Evolutionary conservation across 2,797 vertebrate genomes (phyloP), one percentile per base, ranked within the genome.

Genomic region (Diglossa cyanea): DNA sequence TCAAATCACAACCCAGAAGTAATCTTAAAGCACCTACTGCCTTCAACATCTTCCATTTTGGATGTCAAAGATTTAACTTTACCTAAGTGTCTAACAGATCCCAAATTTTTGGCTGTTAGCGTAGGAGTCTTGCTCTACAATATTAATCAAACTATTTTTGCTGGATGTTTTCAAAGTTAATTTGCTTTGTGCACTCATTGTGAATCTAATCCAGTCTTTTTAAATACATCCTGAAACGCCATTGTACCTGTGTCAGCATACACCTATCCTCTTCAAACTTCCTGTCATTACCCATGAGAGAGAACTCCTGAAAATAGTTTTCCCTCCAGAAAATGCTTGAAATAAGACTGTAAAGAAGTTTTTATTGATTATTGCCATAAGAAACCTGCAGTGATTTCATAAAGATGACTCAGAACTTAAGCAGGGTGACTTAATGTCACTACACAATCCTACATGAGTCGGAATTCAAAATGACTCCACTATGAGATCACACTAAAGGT

Each of bases 311-410:
- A 71, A 67, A 93, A 73, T 9, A 77, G 44, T 76, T 80, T 94
- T 87, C 6, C 11, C 42, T 74, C 42, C 65, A 92, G 68, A 5
- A 77, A 93, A 87, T 51, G 23, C 33, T 60, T 93, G 67, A 95
- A 86, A 74, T 31, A 62, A 85, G 72, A 61, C 30, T 58, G 47
- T 71, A 82, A 92, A 73, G 2, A 87, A 82, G 31, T 77, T 92
- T 62, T 44, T 66, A 72, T 87, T 90, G 87, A 94, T 93, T 86
- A 83, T 78, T 89, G 37, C 35, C 26, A 5, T 77, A 65, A 83
- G 65, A 90, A 94, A 65, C 14, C n/a, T 74, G 24, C 78, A 80
- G 66, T 96, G 89, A 89, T 72, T 95, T 96, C 95, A 97, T 91
- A 65, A 80, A 74, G 25, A 75, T 94, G 78, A 96, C 78, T 96